Evolutionary conservation across 2,113 vertebrate genomes (phyloP), one percentile per base, ranked within the genome.

Genomic region (Caretta caretta): DNA sequence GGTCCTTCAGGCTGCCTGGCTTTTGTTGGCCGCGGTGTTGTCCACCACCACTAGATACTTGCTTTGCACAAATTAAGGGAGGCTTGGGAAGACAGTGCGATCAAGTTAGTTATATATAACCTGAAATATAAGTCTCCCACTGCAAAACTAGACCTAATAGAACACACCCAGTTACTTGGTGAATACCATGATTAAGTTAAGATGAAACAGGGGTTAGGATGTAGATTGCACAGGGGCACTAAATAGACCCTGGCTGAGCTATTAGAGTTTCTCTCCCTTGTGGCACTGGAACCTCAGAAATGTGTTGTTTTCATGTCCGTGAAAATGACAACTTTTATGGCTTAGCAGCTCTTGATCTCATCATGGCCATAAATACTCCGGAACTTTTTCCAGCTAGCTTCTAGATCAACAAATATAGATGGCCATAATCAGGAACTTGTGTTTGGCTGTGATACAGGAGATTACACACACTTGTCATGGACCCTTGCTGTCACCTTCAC

Each of bases 271-370:
- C 14, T 42, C 65, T 51, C 80, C 14, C 31, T 85, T 14, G 25
- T 54, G 27, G 10, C 22, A 46, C 49, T 76, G n/a, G 31, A 56
- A 84, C 8, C 54, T 84, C 13, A 84, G 83, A 90, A 89, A 89
- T 20, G 1, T 19, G 14, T 14, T 5, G 2, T 0, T 35, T 1
- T 82, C 12, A 80, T 27, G 3, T n/a, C 8, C 2, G 16, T 50
- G 8, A n/a, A 75, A 93, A 42, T 53, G 62, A 83, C 35, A 65
- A 24, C 19, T 75, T 14, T 80, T n/a, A 89, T 10, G 53, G 1
- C 59, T 78, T 38, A 81, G 19, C 90, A 84, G 19, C 88, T 88
- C 25, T 54, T 31, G 76, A 5, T 22, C 46, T 22, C 17, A 31
- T 65, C 82, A 72, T 85, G 10, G 69, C 51, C n/a, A 65, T 65